phyloP scores from a whole-genome alignment of 2,797 vertebrate genomes.

The Coracias cyanogaster region DNA sequence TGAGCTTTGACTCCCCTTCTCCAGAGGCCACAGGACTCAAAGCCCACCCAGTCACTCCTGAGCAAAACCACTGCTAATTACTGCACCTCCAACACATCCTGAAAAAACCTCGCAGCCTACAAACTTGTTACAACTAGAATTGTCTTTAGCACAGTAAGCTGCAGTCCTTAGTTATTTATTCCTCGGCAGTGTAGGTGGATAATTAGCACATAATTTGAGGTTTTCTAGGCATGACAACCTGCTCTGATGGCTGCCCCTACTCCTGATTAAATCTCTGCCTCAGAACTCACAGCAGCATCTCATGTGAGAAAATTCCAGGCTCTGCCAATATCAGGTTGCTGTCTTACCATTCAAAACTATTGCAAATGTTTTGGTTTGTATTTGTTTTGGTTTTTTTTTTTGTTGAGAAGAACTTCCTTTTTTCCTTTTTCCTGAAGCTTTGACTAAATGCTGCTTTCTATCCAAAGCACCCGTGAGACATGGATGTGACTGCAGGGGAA shows the following conservation, averaged over 20 bases:
- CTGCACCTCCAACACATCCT: rapidly evolving
- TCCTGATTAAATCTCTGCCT: constrained; percentile 17
- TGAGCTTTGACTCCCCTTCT: neutral
- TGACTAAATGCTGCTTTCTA: neutral
- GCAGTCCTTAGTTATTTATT: constrained; percentile 57
- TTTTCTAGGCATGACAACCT: constrained; percentile 46
- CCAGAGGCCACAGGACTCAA: rapidly evolving
- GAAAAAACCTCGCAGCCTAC: neutral
- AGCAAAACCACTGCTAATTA: neutral
- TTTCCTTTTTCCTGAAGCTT: neutral
- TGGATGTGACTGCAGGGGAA: neutral
- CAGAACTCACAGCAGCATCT: neutral
- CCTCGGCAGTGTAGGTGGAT: constrained; percentile 10
- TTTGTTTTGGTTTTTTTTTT: neutral
- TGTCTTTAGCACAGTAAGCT: neutral
- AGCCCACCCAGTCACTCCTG: neutral
- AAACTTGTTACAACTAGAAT: neutral
- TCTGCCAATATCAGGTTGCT: neutral
- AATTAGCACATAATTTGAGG: constrained; percentile 50
- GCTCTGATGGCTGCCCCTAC: constrained; percentile 16
- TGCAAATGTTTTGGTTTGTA: neutral
- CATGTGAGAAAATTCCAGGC: neutral
- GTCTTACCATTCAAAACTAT: neutral
- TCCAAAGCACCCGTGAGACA: neutral
- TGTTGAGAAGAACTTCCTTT: neutral